Conservation (phyloP, 35 echinoderm and acorn worm species). For the Heliocidaris tuberculata region DNA sequence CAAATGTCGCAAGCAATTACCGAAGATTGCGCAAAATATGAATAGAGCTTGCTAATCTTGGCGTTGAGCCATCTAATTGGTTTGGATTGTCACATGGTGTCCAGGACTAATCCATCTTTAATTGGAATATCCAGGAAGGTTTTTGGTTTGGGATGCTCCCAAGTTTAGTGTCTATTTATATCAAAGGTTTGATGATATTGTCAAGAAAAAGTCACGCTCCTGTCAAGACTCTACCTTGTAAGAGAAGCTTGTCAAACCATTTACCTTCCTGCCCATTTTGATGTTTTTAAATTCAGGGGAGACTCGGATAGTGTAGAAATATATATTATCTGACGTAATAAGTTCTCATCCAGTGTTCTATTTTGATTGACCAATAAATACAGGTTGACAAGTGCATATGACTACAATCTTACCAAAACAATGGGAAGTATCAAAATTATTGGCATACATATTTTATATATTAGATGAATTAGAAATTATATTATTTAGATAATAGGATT, state of each 20-base stretch:
- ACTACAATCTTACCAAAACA: not conserved
- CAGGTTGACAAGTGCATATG: not conserved
- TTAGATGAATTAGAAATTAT: too few relatives aligned
- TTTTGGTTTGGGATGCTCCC: not conserved
- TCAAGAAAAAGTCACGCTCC: not conserved
- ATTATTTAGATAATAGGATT: too few relatives aligned
- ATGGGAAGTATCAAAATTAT: not conserved
- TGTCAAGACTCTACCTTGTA: not conserved
- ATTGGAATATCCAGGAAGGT: not conserved
- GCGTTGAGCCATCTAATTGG: not conserved
- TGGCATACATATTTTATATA: too few relatives aligned
- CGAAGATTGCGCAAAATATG: not conserved
- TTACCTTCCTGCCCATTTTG: not conserved
- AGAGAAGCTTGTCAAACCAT: not conserved
- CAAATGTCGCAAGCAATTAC: not conserved
- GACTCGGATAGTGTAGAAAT: too few relatives aligned
- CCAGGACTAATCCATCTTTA: not conserved
- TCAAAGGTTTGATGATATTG: not conserved
- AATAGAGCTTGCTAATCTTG: not conserved
- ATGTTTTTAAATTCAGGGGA: not conserved
- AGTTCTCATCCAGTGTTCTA: not conserved
- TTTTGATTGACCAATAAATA: not conserved
- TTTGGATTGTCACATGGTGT: not conserved
- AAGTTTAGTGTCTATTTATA: not conserved
- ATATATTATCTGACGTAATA: not conserved